Base-by-base conservation (phyloP, 2,797 vertebrate species). In the Neosilurus mollespiculum region DNA sequence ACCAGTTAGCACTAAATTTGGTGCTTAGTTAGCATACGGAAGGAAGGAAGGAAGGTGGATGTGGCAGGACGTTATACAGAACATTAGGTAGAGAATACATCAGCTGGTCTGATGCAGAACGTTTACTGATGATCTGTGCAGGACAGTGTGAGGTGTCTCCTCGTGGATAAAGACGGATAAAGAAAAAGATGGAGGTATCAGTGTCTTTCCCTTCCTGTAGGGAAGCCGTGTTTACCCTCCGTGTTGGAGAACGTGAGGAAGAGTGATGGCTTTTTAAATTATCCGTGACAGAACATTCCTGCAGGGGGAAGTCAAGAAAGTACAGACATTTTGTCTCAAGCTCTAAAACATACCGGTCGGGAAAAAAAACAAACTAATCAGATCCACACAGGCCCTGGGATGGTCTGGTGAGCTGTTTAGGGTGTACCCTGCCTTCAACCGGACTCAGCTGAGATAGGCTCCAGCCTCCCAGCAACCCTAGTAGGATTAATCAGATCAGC, bases 201-300 rank as follows among this genome's bases (percentile, higher is more conserved):
- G 0, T 26, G 8, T 71, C 34, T 26, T 59, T 56, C 86, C 90
- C 86, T 79, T 88, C 90, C 87, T 91, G 86, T 87, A 90, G 88
- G 84, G 87, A 87, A 86, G 89, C 87, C 84, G 81, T 86, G 72
- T 67, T 81, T 65, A 24, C 22, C 26, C 62, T 86, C 87, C 58
- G 26, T 81, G 34, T 75, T 72, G 65, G 64, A 87, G 85, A 88
- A 91, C 86, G 81, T 89, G 91, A 90, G 87, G 87, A 89, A 93
- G 94, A 95, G 88, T 90, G 92, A 94, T 95, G 92, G 92, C 92
- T 93, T 88, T 56, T 85, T 89, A 91, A 92, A 95, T 94, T 90
- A 91, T 90, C 89, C 87, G 12, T 93, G 94, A 93, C 94, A 94
- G 91, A 89, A 92, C 92, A 94, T 94, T 93, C 92, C 91, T 86